These are phyloP conservation scores for Nomada flava DNA, from an alignment of 2,888 invertebrate species.

Conservation along the genomic window DNA sequence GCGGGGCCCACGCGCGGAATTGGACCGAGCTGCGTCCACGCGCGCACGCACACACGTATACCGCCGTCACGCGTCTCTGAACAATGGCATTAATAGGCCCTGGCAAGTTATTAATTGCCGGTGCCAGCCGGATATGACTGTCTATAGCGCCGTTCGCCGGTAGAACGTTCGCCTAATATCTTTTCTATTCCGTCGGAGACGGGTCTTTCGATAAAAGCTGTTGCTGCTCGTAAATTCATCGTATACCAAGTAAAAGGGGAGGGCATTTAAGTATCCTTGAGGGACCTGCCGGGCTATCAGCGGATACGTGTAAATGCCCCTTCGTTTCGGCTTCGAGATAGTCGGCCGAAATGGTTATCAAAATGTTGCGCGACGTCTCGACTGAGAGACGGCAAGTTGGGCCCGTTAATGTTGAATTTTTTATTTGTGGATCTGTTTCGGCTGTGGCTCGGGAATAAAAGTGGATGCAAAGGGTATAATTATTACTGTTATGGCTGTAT, in stretches of 20 bases:
- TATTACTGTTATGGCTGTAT: too few species aligned
- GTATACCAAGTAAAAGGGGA: background rate
- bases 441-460: background rate
- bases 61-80: constrained; percentile 84
- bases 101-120: constrained; percentile 84
- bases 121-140: constrained; percentile 83
- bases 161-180: constrained; percentile 77
- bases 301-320: background rate
- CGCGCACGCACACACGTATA: constrained; percentile 64
- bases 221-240: constrained; percentile 11
- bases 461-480: background rate
- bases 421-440: background rate
- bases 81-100: constrained; percentile 84
- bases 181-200: constrained; percentile 71
- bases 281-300: background rate
- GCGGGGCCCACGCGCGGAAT: constrained; percentile 45
- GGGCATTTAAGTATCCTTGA: background rate
- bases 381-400: too few species aligned
- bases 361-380: background rate
- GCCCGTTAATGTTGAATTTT: too few species aligned
- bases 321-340: background rate
- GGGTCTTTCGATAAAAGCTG: constrained; percentile 46
- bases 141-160: constrained; percentile 80
- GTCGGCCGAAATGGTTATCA: background rate
- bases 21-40: constrained; percentile 33